A percentile compares a stretch with the other conserved stretches of the same genome.
phyloP scores from a whole-genome alignment of 2,888 invertebrate genomes.

The Blomia tropicalis region DNA sequence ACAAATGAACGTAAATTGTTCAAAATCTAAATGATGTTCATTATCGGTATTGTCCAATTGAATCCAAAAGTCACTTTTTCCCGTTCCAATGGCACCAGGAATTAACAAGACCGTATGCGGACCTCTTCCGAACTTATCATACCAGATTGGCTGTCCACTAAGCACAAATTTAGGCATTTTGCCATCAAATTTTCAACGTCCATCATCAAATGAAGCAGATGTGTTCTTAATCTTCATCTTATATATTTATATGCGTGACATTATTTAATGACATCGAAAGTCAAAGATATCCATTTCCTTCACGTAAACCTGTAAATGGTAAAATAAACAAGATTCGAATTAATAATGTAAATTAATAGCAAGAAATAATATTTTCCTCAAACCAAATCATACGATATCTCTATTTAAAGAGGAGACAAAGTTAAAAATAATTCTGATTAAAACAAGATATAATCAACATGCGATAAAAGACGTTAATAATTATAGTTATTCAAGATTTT shows the following conservation, averaged over 20 bases:
- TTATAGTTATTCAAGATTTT: too few species aligned
- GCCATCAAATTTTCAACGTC: neutral
- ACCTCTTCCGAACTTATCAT: slow-evolving; percentile 46
- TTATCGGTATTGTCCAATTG: neutral
- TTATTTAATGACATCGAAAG: too few species aligned
- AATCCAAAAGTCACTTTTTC: slow-evolving; percentile 1
- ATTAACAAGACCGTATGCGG: slow-evolving; percentile 49
- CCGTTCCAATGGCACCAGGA: slow-evolving; percentile 48
- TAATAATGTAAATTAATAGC: too few species aligned
- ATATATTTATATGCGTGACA: neutral
- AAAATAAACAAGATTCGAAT: too few species aligned
- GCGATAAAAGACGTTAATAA: too few species aligned
- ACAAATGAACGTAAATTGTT: slow-evolving; percentile 13
- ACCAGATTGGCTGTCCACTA: slow-evolving; percentile 46
- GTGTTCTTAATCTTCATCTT: neutral
- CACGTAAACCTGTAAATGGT: too few species aligned
- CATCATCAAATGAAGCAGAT: neutral
- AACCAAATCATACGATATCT: too few species aligned
- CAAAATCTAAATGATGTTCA: neutral
- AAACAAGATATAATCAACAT: too few species aligned
- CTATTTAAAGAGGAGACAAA: too few species aligned
- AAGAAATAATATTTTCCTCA: too few species aligned
- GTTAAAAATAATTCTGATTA: too few species aligned
- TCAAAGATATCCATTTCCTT: too few species aligned
- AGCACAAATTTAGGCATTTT: slow-evolving; percentile 39